phyloP scores from a whole-genome alignment of 2,888 invertebrate genomes.

The Phaedon cochleariae region DNA sequence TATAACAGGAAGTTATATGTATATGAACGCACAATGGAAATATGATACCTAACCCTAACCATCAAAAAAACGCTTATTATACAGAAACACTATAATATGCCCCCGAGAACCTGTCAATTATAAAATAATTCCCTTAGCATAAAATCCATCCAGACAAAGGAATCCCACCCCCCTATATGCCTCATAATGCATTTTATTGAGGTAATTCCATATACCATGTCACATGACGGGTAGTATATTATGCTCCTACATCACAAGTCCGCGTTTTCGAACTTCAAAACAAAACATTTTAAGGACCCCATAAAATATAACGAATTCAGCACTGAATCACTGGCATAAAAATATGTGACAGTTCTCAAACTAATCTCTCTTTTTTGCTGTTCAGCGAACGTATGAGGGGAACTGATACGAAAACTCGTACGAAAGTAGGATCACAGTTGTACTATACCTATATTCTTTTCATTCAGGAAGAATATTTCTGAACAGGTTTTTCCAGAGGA shows the following conservation, averaged over 20 bases:
- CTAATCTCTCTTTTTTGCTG: slow-evolving; percentile 52
- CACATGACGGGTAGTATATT: slow-evolving; percentile 27
- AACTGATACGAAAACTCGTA: slow-evolving; percentile 55
- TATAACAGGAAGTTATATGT: background rate
- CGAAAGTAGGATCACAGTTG: slow-evolving; percentile 31
- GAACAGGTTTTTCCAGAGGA: background rate
- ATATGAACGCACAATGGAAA: background rate
- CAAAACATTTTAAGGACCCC: slow-evolving; percentile 46
- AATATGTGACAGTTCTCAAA: slow-evolving; percentile 44
- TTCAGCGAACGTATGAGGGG: slow-evolving; percentile 38
- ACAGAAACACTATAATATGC: background rate
- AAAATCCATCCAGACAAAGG: slow-evolving; percentile 34
- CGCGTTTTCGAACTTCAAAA: slow-evolving; percentile 36
- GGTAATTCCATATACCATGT: slow-evolving; percentile 42
- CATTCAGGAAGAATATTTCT: background rate
- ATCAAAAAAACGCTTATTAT: background rate
- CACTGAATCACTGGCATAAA: slow-evolving; percentile 48
- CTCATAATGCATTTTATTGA: slow-evolving; percentile 42
- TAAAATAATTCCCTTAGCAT: slow-evolving; percentile 25
- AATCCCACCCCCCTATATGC: slow-evolving; percentile 19
- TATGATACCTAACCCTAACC: background rate
- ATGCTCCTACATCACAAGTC: slow-evolving; percentile 29
- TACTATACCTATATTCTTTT: background rate
- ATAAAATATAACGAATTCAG: slow-evolving; percentile 49
- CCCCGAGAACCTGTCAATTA: slow-evolving; percentile 39